Base-by-base conservation (phyloP, 2,797 vertebrate species). In the Avahi laniger region DNA sequence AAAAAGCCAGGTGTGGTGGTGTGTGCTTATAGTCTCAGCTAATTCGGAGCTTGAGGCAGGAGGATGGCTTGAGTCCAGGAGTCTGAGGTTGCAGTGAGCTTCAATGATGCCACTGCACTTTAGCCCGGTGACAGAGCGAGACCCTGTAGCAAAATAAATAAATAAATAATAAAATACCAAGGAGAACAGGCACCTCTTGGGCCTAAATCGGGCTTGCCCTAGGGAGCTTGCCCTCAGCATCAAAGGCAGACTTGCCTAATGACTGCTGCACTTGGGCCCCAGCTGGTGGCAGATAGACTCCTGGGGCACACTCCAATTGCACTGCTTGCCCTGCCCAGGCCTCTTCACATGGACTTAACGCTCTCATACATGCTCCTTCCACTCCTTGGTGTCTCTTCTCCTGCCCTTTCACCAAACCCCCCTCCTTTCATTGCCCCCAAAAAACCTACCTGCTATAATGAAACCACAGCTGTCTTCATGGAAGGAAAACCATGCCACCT, bases 221-320 rank as follows among this genome's bases (percentile, higher is more conserved):
- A 28, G 24, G 15, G 33, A 84, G 35, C 10, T 22, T 43, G 33
- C 30, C 24, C 48, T 33, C 22, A 5, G 28, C 22, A 54, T 73
- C 72, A 24, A 46, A 69, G 0, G 24, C 12, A 67, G 57, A 18
- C n/a, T 13, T 1, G 26, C 54, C 67, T 2, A 85, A 35, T 50
- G 57, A 50, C 0, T 12, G 35, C n/a, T 57, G 3, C 5, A 17
- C 30, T 46, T 0, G 0, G 30, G n/a, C 46, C 35, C 17, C 35
- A 2, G 41, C 12, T 17, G 7, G 41, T 57, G 2, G 4, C 12
- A 2, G 63, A 35, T 3, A 33, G 54, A 20, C 50, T 73, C 30
- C 30, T 33, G 28, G 9, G 17, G 14, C 5, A 8, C 14, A 28
- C 4, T 87, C 50, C 3, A 26, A 1, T 24, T 12, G 54, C 54